Base-by-base conservation (phyloP, 2,888 invertebrate species). In the Archips crataeganus region DNA sequence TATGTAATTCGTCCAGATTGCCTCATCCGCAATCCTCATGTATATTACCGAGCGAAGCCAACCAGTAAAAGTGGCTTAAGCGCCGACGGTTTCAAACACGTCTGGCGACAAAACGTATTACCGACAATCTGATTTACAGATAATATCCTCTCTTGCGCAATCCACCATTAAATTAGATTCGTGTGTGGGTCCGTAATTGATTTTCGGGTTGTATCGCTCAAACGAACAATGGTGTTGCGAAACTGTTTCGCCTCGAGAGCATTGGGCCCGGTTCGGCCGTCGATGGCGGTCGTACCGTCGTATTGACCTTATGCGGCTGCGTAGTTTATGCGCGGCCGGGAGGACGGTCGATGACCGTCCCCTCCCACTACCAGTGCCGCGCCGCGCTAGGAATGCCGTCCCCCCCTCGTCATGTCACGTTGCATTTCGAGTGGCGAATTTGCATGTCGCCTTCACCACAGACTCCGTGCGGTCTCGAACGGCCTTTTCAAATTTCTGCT, bases 291-390 rank as follows among this genome's bases (percentile, higher is more conserved):
- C 62, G 59, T 62, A 54, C n/a, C 75, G 76, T 80, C 77, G 87
- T 91, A 87, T 90, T 93, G 94, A 94, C 94, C 93, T 93, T 92
- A 92, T 90, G 91, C 92, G 92, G 85, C 90, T 90, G 91, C 90
- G 93, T 93, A 91, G 92, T 92, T 90, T 90, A 90, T 91, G 90
- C 90, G 85, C 88, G 90, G 86, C 88, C 87, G 81, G 82, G 93
- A 93, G 93, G 94, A 93, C 93, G 94, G 94, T 93, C 94, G 93
- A 93, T 92, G 93, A 94, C 93, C 93, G 88, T 82, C 86, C 84
- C 85, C 82, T 81, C 78, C 86, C 81, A 81, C 82, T 81, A 80
- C 81, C 78, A 81, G 59, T 75, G 84, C 78, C 81, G 57, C 76
- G 84, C 82, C 78, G 79, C 80, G 84, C 90, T 90, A 91, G 91